These are phyloP conservation scores for Scaeva pyrastri DNA, from an alignment of 2,888 invertebrate genomes.

Conservation along the genomic window DNA sequence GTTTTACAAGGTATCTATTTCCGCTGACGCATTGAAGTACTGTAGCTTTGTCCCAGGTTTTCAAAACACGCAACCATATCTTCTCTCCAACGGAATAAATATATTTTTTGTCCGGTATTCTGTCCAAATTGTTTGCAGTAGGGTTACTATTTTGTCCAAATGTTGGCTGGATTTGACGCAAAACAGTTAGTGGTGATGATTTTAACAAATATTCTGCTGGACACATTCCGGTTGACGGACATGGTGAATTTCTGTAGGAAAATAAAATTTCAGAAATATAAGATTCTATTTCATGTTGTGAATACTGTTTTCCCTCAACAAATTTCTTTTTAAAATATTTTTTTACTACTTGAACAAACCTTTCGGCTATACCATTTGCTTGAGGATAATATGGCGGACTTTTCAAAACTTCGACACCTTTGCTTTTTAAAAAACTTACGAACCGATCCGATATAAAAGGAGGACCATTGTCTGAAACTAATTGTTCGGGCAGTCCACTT, in stretches of 20 bases:
- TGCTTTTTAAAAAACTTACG: conserved; percentile 19
- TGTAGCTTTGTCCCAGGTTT: conserved; percentile 31
- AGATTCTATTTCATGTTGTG: conserved; percentile 18
- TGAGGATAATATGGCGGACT: conserved; percentile 48
- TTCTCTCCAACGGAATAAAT: conserved; percentile 32
- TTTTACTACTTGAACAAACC: conserved; percentile 36
- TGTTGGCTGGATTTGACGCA: conserved; percentile 34
- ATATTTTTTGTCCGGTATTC: neutral
- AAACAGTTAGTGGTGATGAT: conserved; percentile 14
- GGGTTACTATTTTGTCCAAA: conserved; percentile 34
- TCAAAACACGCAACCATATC: conserved; percentile 25
- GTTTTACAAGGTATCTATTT: conserved; percentile 20
- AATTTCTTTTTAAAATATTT: conserved; percentile 2
- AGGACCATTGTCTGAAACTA: conserved; percentile 35
- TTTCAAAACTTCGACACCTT: conserved; percentile 25
- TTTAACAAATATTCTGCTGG: conserved; percentile 8
- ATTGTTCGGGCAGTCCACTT: conserved; percentile 30
- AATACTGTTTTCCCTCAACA: neutral
- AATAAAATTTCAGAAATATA: conserved; percentile 34
- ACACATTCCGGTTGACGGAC: conserved; percentile 33
- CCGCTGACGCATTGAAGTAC: conserved; percentile 34
- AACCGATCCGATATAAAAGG: conserved; percentile 26
- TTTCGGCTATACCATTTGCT: conserved; percentile 49
- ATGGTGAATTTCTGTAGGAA: conserved; percentile 24
- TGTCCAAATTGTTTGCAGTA: conserved; percentile 9